Evolutionary conservation across 2,797 vertebrate species (phyloP), one percentile per base, ranked within the genome.

Genomic region (Rhabdophis nuchalis): DNA sequence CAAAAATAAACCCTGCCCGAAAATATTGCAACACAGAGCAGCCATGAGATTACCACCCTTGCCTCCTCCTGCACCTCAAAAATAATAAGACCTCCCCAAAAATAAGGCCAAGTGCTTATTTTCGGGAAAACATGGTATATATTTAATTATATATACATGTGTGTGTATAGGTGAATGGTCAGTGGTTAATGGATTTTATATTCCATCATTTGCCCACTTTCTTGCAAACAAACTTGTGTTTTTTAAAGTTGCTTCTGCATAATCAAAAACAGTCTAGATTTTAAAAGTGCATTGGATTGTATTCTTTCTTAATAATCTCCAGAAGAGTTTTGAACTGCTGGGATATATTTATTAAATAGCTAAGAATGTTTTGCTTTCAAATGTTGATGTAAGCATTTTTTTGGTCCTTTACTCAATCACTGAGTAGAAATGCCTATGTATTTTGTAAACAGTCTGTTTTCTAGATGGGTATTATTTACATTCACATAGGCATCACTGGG

Each of bases 401-500:
- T 41, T 36, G 11, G 14, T 36, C 32, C 85, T 89, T 90, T 82
- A 89, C 10, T 8, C 77, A 46, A 23, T 13, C 60, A 68, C 93
- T 89, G 5, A 25, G 12, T 14, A 85, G 10, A 77, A 93, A 29
- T 25, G 89, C 13, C 29, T 10, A 87, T 60, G 87, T 27, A 18
- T 93, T 90, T 92, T 56, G 56, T 92, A 90, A 94, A 89, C 0
- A 0, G 92, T 4, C 4, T 93, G 82, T 0, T 85, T 56, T 27
- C 36, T 25, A 86, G 0, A 1, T 95, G 94, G 57, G 88, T 8
- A 29, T 68, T 92, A 87, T n/a, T 41, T 91, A 57, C 94, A 90
- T 72, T 93, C 36, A 82, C 50, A 3, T 86, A 94, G 93, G 58
- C 11, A 93, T 77, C 18, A 90, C 10, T 85, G 86, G 89, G 92